These are phyloP conservation scores for Harmothoe impar DNA, from an alignment of 2,888 invertebrate genomes.

Conservation along the genomic window DNA sequence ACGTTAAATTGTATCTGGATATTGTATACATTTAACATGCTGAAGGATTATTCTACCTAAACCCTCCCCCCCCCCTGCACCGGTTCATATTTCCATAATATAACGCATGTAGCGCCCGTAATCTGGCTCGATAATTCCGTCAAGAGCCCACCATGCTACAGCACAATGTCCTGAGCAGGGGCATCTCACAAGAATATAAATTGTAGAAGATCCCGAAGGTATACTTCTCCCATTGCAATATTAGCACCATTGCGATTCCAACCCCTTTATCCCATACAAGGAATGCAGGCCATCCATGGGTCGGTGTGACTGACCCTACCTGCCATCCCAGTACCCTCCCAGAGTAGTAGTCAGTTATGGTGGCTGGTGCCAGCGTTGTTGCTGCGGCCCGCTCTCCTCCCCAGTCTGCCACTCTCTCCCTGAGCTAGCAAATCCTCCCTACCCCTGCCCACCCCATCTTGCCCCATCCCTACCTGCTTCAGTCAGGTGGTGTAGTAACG, in stretches of 20 bases:
- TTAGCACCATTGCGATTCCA: constrained; percentile 59
- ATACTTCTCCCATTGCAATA: constrained; percentile 26
- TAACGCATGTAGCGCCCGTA: background rate
- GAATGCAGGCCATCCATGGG: background rate
- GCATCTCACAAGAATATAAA: background rate
- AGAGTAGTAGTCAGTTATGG: constrained; percentile 39
- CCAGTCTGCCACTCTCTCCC: constrained; percentile 14
- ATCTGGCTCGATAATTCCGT: constrained; percentile 8
- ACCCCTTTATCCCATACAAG: constrained; percentile 19
- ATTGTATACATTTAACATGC: no score
- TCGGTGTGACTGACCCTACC: background rate
- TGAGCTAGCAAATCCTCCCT: constrained; percentile 13
- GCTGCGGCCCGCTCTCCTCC: constrained; percentile 42
- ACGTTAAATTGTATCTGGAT: no score
- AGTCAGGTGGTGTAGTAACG: constrained; percentile 39
- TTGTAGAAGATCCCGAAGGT: constrained; percentile 18
- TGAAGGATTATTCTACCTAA: background rate
- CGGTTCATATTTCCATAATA: background rate
- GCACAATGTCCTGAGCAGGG: background rate
- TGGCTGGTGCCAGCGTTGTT: constrained; percentile 45
- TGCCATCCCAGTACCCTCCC: background rate
- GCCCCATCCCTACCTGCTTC: constrained; percentile 38
- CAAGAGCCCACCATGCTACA: background rate
- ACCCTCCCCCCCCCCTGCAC: background rate
- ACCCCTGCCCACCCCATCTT: background rate